Base-by-base conservation (phyloP, 2,113 vertebrate genomes). In the Corythornis cristatus region DNA sequence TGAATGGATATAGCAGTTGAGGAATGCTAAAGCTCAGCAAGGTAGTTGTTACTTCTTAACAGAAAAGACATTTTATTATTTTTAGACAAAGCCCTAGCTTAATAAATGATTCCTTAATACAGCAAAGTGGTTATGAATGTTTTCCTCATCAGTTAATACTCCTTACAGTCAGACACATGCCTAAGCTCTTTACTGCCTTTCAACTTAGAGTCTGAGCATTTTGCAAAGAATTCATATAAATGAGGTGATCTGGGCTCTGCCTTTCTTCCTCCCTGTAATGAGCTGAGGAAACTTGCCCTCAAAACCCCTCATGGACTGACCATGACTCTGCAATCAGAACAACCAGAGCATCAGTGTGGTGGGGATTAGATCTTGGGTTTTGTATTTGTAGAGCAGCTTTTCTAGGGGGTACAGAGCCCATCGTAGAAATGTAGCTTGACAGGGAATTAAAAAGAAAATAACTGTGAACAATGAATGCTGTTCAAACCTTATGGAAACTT, bases 371-470 rank as follows among this genome's bases (percentile, higher is more conserved):
- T 77, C 23, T 35, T 70, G 60, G 6, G 58, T 78, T 83, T 83
- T 60, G 8, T 25, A 37, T 78, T 70, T 71, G 37, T 31, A 80
- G 53, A 11, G 45, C 92, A 83, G 86, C 42, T 93, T 92, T 97
- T 83, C 61, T 60, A 43, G 15, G 62, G 46, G 22, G 21, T 72
- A 84, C 58, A 40, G n/a, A 68, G 86, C 54, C 65, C 22, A 3
- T 15, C 1, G 12, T 37, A 79, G 80, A 89, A 86, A 71, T 57
- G 29, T 42, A 73, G 86, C 81, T 93, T 4, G 1, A 33, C 33
- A 37, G 45, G 72, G 75, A 83, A 93, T 95, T 96, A 85, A 45
- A 88, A 93, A 42, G n/a, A 58, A 87, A 73, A 88, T 21, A 90
- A 42, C n/a, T 46, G 20, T 76, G 56, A 96, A 95, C 57, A 91